Evolutionary conservation across 2,888 invertebrate species (phyloP), one percentile per base, ranked within the genome.

Genomic region (Ariolimax columbianus): DNA sequence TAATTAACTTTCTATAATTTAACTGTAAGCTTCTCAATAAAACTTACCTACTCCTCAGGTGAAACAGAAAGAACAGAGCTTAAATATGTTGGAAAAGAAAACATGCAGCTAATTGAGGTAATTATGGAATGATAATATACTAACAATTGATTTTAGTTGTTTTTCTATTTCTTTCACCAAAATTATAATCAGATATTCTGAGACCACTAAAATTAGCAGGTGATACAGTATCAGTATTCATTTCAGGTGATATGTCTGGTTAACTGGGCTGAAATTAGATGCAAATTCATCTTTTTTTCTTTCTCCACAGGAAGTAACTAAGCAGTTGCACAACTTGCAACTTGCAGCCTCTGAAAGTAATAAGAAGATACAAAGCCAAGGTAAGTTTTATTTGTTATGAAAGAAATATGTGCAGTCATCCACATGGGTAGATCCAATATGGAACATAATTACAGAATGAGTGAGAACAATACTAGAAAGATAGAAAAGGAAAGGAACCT

Each of bases 91-190:
- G 91, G 90, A 83, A 89, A 90, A 85, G 90, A 90, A 77, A 90
- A 91, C 82, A 86, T 88, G 43, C 86, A 89, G 77, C 90, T 91
- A 66, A 91, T 90, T 92, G 90, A 92, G 89, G 92, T 91, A 88
- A 77, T 6, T 77, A 7, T 63, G 55, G 23, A 63, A 63, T 63
- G n/a, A 11, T 63, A n/a, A n/a, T 63, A n/a, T n/a, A 4, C 26
- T 3, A 63, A n/a, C 1, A 63, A 63, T 55, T 23, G 7, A 55
- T 55, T 55, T 55, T 55, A 23, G 7, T 63, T n/a, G n/a, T n/a
- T 1, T 63, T 63, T 17, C 3, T 55, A 11, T 23, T 3, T 19
- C 23, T n/a, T n/a, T 63, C 55, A 63, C 4, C 59, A 63, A 63
- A n/a, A 6, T 11, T 6, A 63, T n/a, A n/a, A 63, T n/a, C 1